A percentile compares a stretch with the other conserved stretches of the same genome.
These are phyloP conservation scores for Hybos culiciformis DNA, from an alignment of 2,888 invertebrate species.

Conservation along the genomic window DNA sequence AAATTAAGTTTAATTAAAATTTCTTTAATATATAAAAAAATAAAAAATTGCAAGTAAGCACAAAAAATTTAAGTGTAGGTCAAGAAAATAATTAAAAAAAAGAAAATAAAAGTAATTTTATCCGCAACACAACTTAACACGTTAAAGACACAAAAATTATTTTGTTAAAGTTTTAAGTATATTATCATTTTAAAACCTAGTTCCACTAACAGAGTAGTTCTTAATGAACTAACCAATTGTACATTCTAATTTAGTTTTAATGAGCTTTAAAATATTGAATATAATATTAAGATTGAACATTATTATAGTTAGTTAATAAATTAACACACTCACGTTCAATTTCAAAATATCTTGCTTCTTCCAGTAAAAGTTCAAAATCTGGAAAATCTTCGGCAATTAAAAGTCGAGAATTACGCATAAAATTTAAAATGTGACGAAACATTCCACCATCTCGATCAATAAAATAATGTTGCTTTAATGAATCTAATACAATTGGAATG, in stretches of 20 bases:
- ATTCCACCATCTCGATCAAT: constrained; percentile 96
- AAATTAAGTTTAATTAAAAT: no score
- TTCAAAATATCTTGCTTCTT: constrained; percentile 86
- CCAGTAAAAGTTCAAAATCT: constrained; percentile 72
- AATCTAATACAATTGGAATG: constrained; percentile 90
- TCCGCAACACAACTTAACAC: no score
- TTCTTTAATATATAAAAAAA: no score
- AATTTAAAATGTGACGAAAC: constrained; percentile 96
- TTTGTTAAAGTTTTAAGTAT: no score
- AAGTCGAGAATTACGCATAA: constrained; percentile 80
- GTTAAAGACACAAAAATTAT: no score
- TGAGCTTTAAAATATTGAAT: background rate
- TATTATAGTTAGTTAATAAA: constrained; percentile 44
- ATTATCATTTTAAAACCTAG: no score
- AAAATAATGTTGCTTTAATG: constrained; percentile 95
- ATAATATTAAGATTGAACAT: background rate
- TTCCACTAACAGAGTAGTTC: no score
- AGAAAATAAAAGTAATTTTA: no score
- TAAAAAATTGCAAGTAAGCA: no score
- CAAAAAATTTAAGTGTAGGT: no score
- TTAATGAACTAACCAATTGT: no score
- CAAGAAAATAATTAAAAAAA: no score
- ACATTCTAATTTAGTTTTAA: background rate
- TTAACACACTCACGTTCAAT: constrained; percentile 75
- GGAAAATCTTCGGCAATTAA: constrained; percentile 77